Conservation (phyloP, 2,113 vertebrate species). For the Balaeniceps rex region DNA sequence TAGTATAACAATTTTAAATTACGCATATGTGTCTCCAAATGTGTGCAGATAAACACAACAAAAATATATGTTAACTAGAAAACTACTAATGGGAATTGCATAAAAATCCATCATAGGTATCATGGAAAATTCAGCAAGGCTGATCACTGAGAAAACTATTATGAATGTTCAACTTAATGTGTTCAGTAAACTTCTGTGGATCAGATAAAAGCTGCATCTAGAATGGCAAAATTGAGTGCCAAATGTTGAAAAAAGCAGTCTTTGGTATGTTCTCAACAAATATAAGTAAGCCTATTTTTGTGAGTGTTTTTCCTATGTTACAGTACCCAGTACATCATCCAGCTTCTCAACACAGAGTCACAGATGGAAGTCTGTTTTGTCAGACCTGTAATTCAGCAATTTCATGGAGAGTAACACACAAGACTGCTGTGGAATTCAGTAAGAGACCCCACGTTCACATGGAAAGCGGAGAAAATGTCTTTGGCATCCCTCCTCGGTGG, state of each 20-base stretch:
- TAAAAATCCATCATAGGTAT: background rate
- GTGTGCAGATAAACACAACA: background rate
- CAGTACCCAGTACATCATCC: background rate
- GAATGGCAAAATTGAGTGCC: background rate
- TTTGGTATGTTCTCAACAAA: background rate
- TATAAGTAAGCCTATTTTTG: background rate
- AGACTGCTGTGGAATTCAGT: background rate
- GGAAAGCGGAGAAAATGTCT: background rate
- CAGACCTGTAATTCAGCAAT: background rate
- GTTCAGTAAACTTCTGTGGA: background rate
- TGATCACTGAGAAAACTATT: background rate
- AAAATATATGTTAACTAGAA: background rate
- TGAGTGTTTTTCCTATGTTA: background rate
- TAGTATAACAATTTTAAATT: background rate
- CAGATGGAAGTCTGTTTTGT: slow-evolving; percentile 20
- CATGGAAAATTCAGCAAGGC: background rate
- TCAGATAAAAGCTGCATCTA: background rate
- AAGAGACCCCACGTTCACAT: background rate
- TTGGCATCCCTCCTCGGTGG: background rate
- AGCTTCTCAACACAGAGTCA: background rate
- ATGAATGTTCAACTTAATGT: background rate
- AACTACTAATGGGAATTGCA: background rate
- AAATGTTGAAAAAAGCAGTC: background rate
- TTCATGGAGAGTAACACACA: background rate
- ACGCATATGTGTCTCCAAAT: background rate